These are phyloP conservation scores for Plutomurus gul DNA, from an alignment of 1,140 invertebrate species.

Conservation along the genomic window DNA sequence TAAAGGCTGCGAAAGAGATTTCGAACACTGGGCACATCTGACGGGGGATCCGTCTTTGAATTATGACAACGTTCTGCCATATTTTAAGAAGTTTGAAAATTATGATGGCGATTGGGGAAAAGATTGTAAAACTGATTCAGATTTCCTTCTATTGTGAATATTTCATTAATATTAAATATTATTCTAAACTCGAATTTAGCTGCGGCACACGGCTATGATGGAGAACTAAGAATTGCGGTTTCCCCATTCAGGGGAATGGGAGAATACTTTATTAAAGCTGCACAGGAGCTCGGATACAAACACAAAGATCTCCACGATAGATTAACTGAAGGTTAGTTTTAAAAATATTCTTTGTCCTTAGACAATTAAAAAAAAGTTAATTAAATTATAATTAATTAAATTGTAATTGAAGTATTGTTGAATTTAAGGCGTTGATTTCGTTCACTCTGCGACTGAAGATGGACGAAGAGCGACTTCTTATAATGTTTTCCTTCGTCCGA, in stretches of 20 bases:
- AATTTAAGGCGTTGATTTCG: not conserved
- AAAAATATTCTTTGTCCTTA: constrained; percentile 55
- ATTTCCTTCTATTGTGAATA: not conserved
- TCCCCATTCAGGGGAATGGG: not conserved
- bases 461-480: not conserved
- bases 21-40: constrained; percentile 22
- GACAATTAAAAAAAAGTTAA: not conserved
- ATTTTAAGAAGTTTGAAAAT: constrained; percentile 33
- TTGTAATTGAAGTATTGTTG: not conserved
- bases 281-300: constrained; percentile 81
- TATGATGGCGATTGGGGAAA: constrained; percentile 1
- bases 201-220: constrained; percentile 28
- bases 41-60: constrained; percentile 33
- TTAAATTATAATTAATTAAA: not conserved
- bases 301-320: constrained; percentile 83
- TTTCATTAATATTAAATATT: not conserved
- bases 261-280: constrained; percentile 70
- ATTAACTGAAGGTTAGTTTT: constrained; percentile 43
- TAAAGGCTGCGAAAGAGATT: constrained; percentile 30
- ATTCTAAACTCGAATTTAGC: not conserved
- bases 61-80: constrained; percentile 11
- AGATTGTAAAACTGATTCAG: not conserved
- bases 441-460: not conserved
- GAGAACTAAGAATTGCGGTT: constrained; percentile 2
- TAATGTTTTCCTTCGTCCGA: constrained; percentile 14